Evolutionary conservation across 2,113 vertebrate species (phyloP), one percentile per base, ranked within the genome.

Genomic region (Otocyon megalotis): DNA sequence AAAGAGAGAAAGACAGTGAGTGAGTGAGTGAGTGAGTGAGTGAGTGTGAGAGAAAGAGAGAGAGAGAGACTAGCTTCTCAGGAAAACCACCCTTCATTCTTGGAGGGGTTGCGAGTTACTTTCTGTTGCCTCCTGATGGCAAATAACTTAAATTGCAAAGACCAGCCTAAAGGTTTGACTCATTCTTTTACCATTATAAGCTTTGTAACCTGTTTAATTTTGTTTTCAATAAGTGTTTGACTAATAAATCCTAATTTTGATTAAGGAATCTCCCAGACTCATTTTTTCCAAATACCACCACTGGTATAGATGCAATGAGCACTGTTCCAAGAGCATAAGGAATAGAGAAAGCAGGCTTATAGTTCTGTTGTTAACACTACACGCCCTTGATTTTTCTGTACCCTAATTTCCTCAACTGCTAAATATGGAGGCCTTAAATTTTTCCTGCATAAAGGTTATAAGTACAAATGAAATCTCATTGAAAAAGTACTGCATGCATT

Each of bases 111-210:
- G 22, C 48, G 74, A 69, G 17, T 85, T 50, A 85, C 37, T 88
- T 94, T 84, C 62, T 92, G 11, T 80, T 95, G 62, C 67, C 60
- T 97, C 80, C 74, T 94, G 48, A 86, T 90, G 74, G 80, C 37
- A 79, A 90, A 87, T 83, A 83, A 60, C 58, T 95, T 63, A 62
- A 95, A 97, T 94, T 94, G 65, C 79, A 83, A 89, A 90, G 22
- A 90, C 22, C 30, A 26, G 35, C 8, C 6, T 91, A 63, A 84
- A 94, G 54, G 3, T 30, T 37, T 69, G 72, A 84, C 2, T 28
- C 15, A 43, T 15, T 5, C 4, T 35, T 5, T 76, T 69, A 94
- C 28, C 20, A 58, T 53, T 62, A 58, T 43, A 95, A 32, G 24
- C 1, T 79, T 65, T 90, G 43, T 8, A 94, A 50, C 2, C 19